Base-by-base conservation (phyloP, 2,113 vertebrate genomes). In the Cochlearius cochlearius region DNA sequence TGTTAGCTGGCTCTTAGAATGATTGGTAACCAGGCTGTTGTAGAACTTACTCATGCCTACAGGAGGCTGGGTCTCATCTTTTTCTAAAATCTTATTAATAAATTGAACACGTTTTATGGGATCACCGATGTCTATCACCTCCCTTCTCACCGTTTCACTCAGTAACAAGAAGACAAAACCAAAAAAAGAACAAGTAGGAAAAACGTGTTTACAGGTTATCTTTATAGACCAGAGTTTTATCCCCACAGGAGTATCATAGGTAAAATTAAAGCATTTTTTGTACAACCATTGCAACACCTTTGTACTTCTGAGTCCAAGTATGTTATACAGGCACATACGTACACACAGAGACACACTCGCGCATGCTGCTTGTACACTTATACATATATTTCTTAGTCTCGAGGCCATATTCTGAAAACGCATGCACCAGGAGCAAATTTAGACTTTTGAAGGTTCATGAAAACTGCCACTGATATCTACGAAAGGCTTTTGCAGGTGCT, bases 1-100 rank as follows among this genome's bases (percentile, higher is more conserved):
- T 97, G 97, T 96, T 95, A 96, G 97, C 96, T 97, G 96, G 96
- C 96, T 97, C 95, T 96, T 59, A 96, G 97, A 97, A 96, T 97
- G 96, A 97, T 95, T 95, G 95, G 97, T 96, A 97, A 93, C 94
- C 86, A 92, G 79, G 25, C 93, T 89, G 93, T 66, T 92, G 94
- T 89, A 96, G 92, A 82, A 96, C 92, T 96, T 91, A 96, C 81
- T 87, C 88, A 86, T 92, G 94, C 89, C 96, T 97, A 92, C 82
- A 75, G 89, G 86, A 94, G 94, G 66, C 94, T 75, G 88, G 88
- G 60, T 96, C 81, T 97, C 85, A 96, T 95, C 90, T 78, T 93
- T 95, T 95, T 92, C 92, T 95, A 87, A 94, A 94, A 89, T 95
- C 96, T 94, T 90, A 69, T 95, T 90, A 90, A 96, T 95, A 96